Conservation (phyloP, 2,888 invertebrate genomes). For the Mythimna ferrago region DNA sequence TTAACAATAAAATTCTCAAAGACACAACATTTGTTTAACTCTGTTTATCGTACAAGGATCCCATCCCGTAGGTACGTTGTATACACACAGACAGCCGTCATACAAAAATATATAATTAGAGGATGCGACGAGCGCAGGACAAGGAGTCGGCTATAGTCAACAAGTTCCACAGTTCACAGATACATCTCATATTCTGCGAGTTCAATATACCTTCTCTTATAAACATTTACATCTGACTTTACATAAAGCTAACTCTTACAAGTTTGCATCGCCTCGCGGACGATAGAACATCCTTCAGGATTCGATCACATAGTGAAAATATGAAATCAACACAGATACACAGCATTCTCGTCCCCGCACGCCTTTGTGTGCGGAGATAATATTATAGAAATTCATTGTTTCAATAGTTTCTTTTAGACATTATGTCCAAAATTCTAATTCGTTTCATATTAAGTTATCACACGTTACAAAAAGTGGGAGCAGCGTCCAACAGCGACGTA, state of each 20-base stretch:
- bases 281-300: constrained; percentile 48
- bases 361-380: constrained; percentile 39
- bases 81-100: constrained; percentile 70
- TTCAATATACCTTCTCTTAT: constrained; percentile 61
- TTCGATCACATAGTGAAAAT: constrained; percentile 58
- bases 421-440: constrained; percentile 61
- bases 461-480: constrained; percentile 63
- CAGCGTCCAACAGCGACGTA: constrained; percentile 44
- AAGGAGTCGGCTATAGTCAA: constrained; percentile 63
- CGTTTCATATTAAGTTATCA: constrained; percentile 67
- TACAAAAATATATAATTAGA: constrained; percentile 77
- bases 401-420: constrained; percentile 52
- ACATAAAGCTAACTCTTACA: constrained; percentile 51
- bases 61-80: constrained; percentile 77
- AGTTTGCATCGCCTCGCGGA: constrained; percentile 44
- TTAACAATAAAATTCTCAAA: constrained; percentile 91
- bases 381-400: constrained; percentile 61
- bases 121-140: constrained; percentile 58
- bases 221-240: constrained; percentile 62
- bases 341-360: constrained; percentile 51
- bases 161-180: constrained; percentile 42
- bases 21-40: constrained; percentile 90
- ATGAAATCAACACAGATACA: constrained; percentile 59
- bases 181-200: constrained; percentile 57
- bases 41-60: constrained; percentile 85